Base-by-base conservation (phyloP, 2,113 vertebrate species). In the Dicerorhinus sumatrensis region DNA sequence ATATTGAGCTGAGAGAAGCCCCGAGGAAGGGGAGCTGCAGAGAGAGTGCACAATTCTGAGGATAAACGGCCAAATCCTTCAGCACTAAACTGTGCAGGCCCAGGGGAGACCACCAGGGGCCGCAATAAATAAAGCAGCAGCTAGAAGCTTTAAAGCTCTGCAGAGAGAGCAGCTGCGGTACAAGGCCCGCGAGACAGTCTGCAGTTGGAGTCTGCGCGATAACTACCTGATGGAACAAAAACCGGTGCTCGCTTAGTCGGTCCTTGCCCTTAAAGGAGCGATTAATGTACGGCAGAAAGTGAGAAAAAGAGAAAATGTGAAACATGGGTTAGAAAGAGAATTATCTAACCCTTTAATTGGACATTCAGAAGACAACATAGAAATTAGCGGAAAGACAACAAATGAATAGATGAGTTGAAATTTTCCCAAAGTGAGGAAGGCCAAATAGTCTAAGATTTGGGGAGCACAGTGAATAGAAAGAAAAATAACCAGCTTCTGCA, bases 81-180 rank as follows among this genome's bases (percentile, higher is more conserved):
- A 20, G 12, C 39, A 27, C 2, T 60, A 14, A 77, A 25, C 14
- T n/a, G 25, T 14, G 36, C 14, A n/a, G 60, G 36, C 33, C 23
- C 13, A 8, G 25, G 36, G 36, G 23, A 21, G 39, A 25, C 21
- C 56, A 27, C 21, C 8, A 36, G 42, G n/a, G 20, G n/a, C 29
- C 54, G 31, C 27, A 1, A 0, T 39, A 9, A 39, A 48, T 25
- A 60, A 23, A 58, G n/a, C 0, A 9, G 25, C 42, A 73, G 31
- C 54, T 7, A 3, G 0, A 12, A 16, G 42, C 51, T 46, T 48
- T 17, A 69, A 63, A 36, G 48, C 29, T 14, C 14, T 63, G 56
- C 12, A 58, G 36, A 76, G 23, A 62, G 20, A 31, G 31, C 25
- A 16, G 12, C n/a, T 2, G n/a, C 23, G 3, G 39, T 10, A 3